Base-by-base conservation (phyloP, 2,888 invertebrate genomes). In the Eristalis pertinax region DNA sequence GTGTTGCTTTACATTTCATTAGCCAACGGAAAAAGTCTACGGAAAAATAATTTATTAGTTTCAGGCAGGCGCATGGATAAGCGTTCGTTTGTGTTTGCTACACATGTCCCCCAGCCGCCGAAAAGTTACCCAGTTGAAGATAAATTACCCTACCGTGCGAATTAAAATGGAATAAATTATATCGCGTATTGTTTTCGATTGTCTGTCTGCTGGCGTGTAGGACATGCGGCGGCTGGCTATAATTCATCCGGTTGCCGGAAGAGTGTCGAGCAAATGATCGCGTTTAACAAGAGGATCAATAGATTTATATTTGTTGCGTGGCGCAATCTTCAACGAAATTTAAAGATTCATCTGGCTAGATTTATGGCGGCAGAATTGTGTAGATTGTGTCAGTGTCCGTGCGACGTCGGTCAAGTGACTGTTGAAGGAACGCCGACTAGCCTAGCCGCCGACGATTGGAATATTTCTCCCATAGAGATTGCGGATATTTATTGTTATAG, bases 161-260 rank as follows among this genome's bases (percentile, higher is more conserved):
- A 83, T 68, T 72, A 60, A 75, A 76, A 68, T 72, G 79, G 84
- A 87, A 87, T 87, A 87, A 86, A 86, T 86, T 83, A 86, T 24
- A 86, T 75, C 70, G 78, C 74, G 62, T 83, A 70, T 83, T 22
- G 24, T 65, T 19, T 65, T 35, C 19, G 64, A 43, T 43, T n/a
- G 60, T 15, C 60, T n/a, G 60, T 15, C 60, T 26, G 60, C 60
- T 13, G 60, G 60, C 43, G n/a, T n/a, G 2, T 50, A n/a, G 43
- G 43, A 19, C 43, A 50, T 50, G 43, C 43, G 43, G n/a, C 32
- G 32, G 10, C 32, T 4, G 72, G 8, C 41, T 68, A 56, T 43
- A 78, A 84, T 69, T 69, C 73, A 83, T 64, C 68, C 63, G 56
- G 15, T 19, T 69, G 56, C 29, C 50, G 43, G 65, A 58, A 64